Percentiles rank a stretch among this genome's conserved stretches.
These are phyloP conservation scores for Monodelphis domestica DNA, from an alignment of 2,797 vertebrate species.

Conservation along the genomic window DNA sequence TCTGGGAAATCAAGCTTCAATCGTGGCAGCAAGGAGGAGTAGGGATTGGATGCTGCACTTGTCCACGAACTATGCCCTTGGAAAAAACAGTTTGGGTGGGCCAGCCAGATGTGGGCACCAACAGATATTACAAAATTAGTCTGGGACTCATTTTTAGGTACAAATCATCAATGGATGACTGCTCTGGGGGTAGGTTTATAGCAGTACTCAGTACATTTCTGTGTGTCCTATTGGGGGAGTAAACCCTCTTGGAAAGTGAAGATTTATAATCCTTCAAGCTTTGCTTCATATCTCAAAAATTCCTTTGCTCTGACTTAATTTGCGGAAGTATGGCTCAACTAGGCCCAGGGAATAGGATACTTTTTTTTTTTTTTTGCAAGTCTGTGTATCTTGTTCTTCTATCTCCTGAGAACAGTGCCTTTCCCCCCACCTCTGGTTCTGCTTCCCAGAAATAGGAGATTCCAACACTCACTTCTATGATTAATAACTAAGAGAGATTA, in stretches of 20 bases:
- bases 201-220: background rate
- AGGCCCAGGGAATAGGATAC: background rate
- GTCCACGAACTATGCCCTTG: background rate
- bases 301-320: background rate
- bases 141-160: background rate
- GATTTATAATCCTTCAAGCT: background rate
- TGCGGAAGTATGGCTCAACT: background rate
- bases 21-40: background rate
- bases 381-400: background rate
- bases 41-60: background rate
- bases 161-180: background rate
- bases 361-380: background rate
- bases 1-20: background rate
- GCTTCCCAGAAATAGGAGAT: background rate
- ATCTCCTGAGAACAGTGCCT: background rate
- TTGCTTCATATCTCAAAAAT: background rate
- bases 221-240: background rate
- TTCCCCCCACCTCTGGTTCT: background rate
- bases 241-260: background rate
- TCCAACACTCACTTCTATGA: background rate
- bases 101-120: background rate
- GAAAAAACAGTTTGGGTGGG: background rate
- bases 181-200: background rate
- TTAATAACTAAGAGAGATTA: background rate
- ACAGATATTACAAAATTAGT: background rate